These are phyloP conservation scores for Turritopsis dohrnii DNA, from an alignment of 30 jellyfish, hydroid and myxozoan species.

Conservation along the genomic window DNA sequence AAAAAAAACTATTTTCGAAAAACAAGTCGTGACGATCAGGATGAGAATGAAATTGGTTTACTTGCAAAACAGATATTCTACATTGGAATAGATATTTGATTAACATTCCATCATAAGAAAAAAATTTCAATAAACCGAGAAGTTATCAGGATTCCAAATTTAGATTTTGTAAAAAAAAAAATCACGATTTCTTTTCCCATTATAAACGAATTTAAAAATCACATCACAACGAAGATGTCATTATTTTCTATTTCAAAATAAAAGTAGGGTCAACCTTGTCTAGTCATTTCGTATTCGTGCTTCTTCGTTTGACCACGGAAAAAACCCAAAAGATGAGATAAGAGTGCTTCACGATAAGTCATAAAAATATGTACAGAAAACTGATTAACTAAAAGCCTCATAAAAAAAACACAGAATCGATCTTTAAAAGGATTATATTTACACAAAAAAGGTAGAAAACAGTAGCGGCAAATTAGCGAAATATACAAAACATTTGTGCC, in stretches of 20 bases:
- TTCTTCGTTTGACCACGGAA: not conserved
- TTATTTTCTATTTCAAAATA: too few relatives aligned
- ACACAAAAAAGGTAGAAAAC: not conserved
- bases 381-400: not conserved
- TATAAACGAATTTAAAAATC: not conserved
- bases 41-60: not conserved
- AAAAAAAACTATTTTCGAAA: not conserved
- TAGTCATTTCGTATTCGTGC: not conserved
- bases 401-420: not conserved
- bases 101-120: not conserved
- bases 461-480: not conserved
- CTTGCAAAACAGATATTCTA: not conserved
- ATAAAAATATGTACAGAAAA: not conserved
- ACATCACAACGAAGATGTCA: too few relatives aligned
- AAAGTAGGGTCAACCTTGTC: not conserved
- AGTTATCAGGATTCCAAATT: not conserved
- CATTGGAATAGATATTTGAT: not conserved
- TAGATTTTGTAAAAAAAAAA: not conserved
- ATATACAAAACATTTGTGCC: not conserved
- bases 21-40: not conserved
- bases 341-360: not conserved
- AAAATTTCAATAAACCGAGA: not conserved
- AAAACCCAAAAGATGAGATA: not conserved
- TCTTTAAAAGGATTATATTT: not conserved
- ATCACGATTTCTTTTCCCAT: not conserved